phyloP scores from a whole-genome alignment of 37 sponge, comb jelly and placozoan species.

The Amphimedon queenslandica region DNA sequence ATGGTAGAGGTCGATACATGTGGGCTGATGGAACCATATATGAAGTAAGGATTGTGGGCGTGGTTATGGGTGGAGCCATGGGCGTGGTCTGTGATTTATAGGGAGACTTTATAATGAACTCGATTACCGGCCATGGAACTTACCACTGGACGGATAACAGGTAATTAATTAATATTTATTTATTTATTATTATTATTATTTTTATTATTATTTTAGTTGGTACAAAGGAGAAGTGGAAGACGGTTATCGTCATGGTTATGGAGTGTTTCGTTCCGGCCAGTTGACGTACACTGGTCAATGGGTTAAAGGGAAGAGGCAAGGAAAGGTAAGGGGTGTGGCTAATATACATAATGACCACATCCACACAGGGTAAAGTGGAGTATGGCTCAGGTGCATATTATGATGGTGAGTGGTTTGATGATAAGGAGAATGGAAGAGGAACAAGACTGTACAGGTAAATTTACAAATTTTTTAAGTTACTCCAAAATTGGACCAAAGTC shows the following conservation, averaged over 20 bases:
- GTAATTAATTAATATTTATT: constrained; percentile 9
- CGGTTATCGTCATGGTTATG: constrained; percentile 68
- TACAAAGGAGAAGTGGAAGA: constrained; percentile 70
- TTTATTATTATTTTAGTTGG: constrained; percentile 5
- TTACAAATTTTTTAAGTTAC: too few relatives aligned
- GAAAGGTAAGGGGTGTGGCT: constrained; percentile 51
- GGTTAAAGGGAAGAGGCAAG: constrained; percentile 67
- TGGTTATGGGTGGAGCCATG: not conserved
- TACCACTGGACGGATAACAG: constrained; percentile 79
- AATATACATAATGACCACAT: too few relatives aligned
- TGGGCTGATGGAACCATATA: constrained; percentile 77
- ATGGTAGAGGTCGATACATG: constrained; percentile 63
- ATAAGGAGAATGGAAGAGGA: constrained; percentile 59
- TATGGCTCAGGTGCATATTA: constrained; percentile 70
- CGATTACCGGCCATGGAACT: constrained; percentile 58
- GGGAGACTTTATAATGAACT: constrained; percentile 62
- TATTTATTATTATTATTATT: not conserved
- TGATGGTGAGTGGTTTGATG: constrained; percentile 73
- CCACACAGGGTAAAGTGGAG: constrained; percentile 59
- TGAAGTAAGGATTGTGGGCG: constrained; percentile 35
- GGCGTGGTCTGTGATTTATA: constrained; percentile 38
- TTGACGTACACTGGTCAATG: constrained; percentile 63
- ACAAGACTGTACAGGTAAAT: constrained; percentile 36
- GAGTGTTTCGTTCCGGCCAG: constrained; percentile 25
- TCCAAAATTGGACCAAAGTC: too few relatives aligned